These are phyloP conservation scores for Umimayanthus chanpuru DNA, from an alignment of 92 coral and sea anemone genomes.

Conservation along the genomic window DNA sequence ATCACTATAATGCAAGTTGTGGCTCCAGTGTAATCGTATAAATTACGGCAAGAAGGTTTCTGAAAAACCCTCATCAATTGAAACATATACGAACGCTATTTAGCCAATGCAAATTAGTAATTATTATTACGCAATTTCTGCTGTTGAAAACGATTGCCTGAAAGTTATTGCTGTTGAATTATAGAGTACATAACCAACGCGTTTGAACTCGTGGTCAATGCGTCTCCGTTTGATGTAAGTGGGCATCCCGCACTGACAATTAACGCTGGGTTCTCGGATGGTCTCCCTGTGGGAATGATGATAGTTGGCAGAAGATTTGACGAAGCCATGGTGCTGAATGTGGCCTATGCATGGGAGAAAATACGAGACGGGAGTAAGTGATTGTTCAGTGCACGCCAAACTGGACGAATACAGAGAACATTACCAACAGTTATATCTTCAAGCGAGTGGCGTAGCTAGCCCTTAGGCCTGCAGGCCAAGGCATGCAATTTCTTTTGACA, in stretches of 20 bases:
- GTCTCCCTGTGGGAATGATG: conserved; percentile 94
- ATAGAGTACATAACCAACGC: conserved; percentile 40
- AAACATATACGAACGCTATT: no score
- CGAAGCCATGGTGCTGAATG: conserved; percentile 79
- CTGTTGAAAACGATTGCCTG: no score
- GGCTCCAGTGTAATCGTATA: no score
- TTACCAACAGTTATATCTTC: neutral
- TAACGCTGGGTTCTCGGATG: conserved; percentile 79
- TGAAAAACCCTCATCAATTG: no score
- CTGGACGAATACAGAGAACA: neutral
- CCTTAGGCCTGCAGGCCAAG: no score
- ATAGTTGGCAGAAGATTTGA: conserved; percentile 82
- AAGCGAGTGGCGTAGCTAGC: no score
- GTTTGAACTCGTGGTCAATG: conserved; percentile 32
- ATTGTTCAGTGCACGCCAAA: neutral
- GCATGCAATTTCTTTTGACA: no score
- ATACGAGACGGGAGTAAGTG: neutral
- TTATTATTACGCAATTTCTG: no score
- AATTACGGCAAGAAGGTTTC: no score
- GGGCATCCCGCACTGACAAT: conserved; percentile 88
- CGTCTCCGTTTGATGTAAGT: conserved; percentile 65
- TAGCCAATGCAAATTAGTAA: no score
- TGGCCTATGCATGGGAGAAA: conserved; percentile 81
- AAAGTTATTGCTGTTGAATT: neutral
- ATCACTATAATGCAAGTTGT: no score